Conservation (phyloP, 30 jellyfish, hydroid and myxozoan genomes). For the Pelagia noctiluca region DNA sequence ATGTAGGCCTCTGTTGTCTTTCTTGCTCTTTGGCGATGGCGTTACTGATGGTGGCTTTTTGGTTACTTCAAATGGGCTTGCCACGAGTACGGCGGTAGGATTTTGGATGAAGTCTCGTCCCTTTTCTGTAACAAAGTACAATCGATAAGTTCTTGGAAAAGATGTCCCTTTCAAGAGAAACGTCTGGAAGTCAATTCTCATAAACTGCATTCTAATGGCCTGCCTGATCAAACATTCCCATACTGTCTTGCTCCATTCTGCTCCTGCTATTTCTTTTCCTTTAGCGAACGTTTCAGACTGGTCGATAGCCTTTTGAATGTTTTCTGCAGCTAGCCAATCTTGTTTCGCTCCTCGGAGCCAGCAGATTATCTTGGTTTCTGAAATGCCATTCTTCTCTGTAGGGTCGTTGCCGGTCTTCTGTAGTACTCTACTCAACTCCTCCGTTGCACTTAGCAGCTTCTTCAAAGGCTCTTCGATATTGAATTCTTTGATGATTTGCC, state of each 20-base stretch:
- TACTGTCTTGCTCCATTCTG: neutral
- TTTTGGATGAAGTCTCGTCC: neutral
- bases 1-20: neutral
- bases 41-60: neutral
- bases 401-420: neutral
- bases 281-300: neutral
- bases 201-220: neutral
- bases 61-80: neutral
- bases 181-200: neutral
- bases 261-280: neutral
- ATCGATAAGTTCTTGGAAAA: neutral
- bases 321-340: neutral
- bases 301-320: neutral
- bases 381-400: neutral
- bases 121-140: neutral
- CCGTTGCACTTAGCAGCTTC: neutral
- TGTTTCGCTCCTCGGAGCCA: constrained; percentile 12
- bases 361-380: neutral
- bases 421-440: neutral
- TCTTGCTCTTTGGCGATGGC: neutral
- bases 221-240: constrained; percentile 8
- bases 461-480: neutral
- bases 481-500: neutral
- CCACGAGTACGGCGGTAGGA: neutral
- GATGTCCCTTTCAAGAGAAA: neutral